A percentile compares a stretch with the other conserved stretches of the same genome.
phyloP scores from a whole-genome alignment of 1,140 invertebrate species.

The Macrosteles quadrilineatus region DNA sequence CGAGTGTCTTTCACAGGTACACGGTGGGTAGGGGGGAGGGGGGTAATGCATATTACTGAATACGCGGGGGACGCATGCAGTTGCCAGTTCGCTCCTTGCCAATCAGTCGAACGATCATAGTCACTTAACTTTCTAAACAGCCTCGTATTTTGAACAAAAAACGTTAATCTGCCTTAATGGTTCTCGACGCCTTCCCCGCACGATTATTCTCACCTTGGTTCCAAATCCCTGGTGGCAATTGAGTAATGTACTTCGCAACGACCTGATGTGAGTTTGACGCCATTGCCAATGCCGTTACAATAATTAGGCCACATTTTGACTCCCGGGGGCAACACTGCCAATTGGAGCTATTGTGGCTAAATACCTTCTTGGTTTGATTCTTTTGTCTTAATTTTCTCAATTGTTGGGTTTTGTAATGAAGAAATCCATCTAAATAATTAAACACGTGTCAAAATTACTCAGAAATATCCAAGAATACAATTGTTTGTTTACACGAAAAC shows the following conservation, averaged over 20 bases:
- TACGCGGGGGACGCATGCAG: slow-evolving; percentile 15
- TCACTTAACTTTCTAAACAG: slow-evolving; percentile 27
- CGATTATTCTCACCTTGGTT: neutral
- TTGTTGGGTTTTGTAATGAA: too few relatives aligned
- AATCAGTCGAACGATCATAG: slow-evolving; percentile 3
- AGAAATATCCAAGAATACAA: too few relatives aligned
- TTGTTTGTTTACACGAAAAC: too few relatives aligned
- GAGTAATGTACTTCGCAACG: neutral
- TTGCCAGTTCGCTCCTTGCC: slow-evolving; percentile 11
- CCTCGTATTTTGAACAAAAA: slow-evolving; percentile 21
- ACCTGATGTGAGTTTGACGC: too few relatives aligned
- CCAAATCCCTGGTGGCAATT: slow-evolving; percentile 10
- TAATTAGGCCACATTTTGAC: neutral
- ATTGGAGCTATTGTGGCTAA: neutral
- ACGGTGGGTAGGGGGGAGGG: neutral
- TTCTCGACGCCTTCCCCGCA: neutral
- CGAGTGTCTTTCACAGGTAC: slow-evolving; percentile 27
- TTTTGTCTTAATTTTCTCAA: neutral
- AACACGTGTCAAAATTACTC: neutral
- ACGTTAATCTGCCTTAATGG: slow-evolving; percentile 35
- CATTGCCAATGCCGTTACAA: neutral
- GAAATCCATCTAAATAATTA: neutral
- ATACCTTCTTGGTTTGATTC: slow-evolving; percentile 3
- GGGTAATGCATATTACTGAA: slow-evolving; percentile 33
- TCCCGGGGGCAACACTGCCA: neutral